Base-by-base conservation (phyloP, 2,113 vertebrate species). In the Percopsis transmontana region DNA sequence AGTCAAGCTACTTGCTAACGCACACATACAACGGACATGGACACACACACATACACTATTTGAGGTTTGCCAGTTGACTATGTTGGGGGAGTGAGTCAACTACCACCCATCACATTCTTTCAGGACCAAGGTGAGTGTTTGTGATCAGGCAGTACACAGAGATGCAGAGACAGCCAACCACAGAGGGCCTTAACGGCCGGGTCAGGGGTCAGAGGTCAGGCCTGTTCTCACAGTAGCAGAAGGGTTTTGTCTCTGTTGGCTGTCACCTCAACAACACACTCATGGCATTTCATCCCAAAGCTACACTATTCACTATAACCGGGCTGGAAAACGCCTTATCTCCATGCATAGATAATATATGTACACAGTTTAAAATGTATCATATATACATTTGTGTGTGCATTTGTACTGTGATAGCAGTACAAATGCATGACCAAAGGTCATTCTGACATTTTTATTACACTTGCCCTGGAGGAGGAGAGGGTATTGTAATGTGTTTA, bases 221-320 rank as follows among this genome's bases (percentile, higher is more conserved):
- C 68, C 72, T 67, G 72, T 87, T 91, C 87, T 83, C 89, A 90
- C 86, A 85, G 81, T 85, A 79, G 79, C 76, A 61, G 73, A 76
- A 73, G 56, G 67, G 63, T 58, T 56, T 65, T 65, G 85, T 87
- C 40, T 86, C 89, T 89, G 81, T 63, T 88, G 77, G 72, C 82
- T 74, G 79, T 87, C 86, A 89, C 74, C 74, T 88, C 74, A 62
- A 85, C 73, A 73, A 52, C 57, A 45, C 60, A 44, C 40, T 23
- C 51, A 38, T 51, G 59, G 62, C 23, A 15, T 68, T 70, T 79
- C 71, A 83, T 68, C 74, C 62, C 58, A 33, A 9, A n/a, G 7
- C 55, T 40, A n/a, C 27, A 12, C 8, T 33, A 33, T 33, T 33
- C 8, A 33, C 27, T 33, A 6, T 0, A 33, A 33, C 27, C 8